A percentile compares a stretch with the other conserved stretches of the same genome.
Conservation (phyloP, 1,140 invertebrate species). For the Lasioglossum baleicum region DNA sequence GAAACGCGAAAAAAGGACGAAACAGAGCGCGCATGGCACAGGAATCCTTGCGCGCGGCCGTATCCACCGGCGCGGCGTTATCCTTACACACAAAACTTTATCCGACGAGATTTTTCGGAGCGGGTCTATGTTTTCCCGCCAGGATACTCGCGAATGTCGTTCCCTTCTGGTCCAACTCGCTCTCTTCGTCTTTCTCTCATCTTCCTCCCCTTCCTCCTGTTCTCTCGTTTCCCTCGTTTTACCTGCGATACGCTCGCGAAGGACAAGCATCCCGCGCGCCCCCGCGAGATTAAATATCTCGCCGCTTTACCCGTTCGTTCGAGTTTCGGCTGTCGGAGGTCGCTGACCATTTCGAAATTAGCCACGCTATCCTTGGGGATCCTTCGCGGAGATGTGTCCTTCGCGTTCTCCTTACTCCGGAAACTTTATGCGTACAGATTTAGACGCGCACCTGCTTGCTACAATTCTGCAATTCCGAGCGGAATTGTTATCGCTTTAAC, state of each 20-base stretch:
- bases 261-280: background rate
- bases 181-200: too few relatives aligned
- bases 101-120: slow-evolving; percentile 41
- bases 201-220: background rate
- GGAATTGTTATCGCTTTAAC: background rate
- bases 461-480: background rate
- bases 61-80: slow-evolving; percentile 24
- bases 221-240: slow-evolving; percentile 13
- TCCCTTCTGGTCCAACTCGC: background rate
- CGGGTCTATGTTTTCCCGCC: slow-evolving; percentile 1
- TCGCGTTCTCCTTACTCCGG: background rate
- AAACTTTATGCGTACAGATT: background rate
- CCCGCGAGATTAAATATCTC: slow-evolving; percentile 15
- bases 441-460: background rate
- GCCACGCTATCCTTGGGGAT: slow-evolving; percentile 7
- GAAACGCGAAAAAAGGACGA: slow-evolving; percentile 28
- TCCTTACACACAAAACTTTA: slow-evolving; percentile 48
- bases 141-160: slow-evolving; percentile 12
- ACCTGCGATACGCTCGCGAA: background rate
- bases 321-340: slow-evolving; percentile 21
- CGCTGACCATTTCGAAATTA: slow-evolving; percentile 8
- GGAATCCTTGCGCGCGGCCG: slow-evolving; percentile 57
- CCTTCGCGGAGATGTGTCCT: background rate
- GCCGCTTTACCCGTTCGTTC: background rate
- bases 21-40: slow-evolving; percentile 54